phyloP scores from a whole-genome alignment of 1,140 invertebrate species.

The fruit fly (Drosophila melanogaster) region DNA sequence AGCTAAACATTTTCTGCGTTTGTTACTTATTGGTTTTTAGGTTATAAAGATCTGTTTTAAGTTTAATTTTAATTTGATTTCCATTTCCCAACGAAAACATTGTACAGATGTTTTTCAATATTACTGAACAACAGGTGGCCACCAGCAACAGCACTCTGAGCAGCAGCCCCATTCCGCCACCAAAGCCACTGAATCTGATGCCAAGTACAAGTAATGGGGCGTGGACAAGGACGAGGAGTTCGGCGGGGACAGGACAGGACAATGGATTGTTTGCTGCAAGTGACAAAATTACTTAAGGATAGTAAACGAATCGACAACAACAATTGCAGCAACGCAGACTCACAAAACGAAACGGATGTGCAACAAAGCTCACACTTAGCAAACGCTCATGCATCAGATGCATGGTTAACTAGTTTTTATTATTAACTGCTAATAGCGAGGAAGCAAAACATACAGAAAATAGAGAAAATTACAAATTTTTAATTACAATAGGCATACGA shows the following conservation, averaged over 20 bases:
- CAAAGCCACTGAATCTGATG: slow-evolving; percentile 53
- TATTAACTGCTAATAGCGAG: slow-evolving; percentile 32
- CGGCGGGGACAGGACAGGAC: slow-evolving; percentile 21
- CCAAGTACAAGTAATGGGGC: slow-evolving; percentile 63
- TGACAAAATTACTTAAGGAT: slow-evolving; percentile 74
- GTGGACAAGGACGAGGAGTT: slow-evolving; percentile 1
- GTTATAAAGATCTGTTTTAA: neutral
- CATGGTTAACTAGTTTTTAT: slow-evolving; percentile 65
- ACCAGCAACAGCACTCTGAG: slow-evolving; percentile 43
- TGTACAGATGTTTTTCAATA: slow-evolving; percentile 78
- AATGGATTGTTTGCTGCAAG: slow-evolving; percentile 37
- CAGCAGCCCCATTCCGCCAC: slow-evolving; percentile 31
- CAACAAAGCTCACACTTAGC: slow-evolving; percentile 32
- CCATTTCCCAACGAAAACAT: slow-evolving; percentile 66
- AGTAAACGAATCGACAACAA: slow-evolving; percentile 57
- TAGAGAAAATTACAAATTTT: slow-evolving; percentile 48
- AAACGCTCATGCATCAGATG: slow-evolving; percentile 62
- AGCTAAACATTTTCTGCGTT: neutral
- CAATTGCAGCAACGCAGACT: slow-evolving; percentile 58
- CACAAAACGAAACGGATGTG: slow-evolving; percentile 29
- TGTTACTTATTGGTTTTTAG: neutral
- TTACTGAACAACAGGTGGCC: slow-evolving; percentile 69
- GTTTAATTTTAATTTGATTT: slow-evolving; percentile 52
- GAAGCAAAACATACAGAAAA: slow-evolving; percentile 26
- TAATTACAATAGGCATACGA: slow-evolving; percentile 67